Base-by-base conservation (phyloP, 2,888 invertebrate genomes). In the Thymelicus sylvestris region DNA sequence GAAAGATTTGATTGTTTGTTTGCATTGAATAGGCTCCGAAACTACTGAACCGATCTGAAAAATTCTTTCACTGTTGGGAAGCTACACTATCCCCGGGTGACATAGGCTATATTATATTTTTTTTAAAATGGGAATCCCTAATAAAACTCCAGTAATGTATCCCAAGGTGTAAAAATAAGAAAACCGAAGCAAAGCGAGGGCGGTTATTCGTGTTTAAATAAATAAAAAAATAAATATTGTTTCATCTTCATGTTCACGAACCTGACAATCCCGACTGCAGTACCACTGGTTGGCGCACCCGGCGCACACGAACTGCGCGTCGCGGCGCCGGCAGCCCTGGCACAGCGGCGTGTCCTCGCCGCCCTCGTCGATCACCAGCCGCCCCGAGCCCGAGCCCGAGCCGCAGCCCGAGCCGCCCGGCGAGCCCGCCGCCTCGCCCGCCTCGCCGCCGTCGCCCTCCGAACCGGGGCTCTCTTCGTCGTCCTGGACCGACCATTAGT, bases 211-310 rank as follows among this genome's bases (percentile, higher is more conserved):
- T 19, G 19, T 19, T 19, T 19, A 19, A 19, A 19, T 19, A 31
- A 31, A 31, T 31, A 31, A 31, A 2, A 2, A 31, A 31, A 31
- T 19, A 31, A 31, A 31, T 31, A 31, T 31, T 31, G 31, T 31
- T 31, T 31, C 3, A 31, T 31, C 2, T 31, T 5, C 3, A 31
- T 31, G 4, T 31, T 5, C 31, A 31, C 31, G 2, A 31, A 98
- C 98, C 96, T 98, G 98, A 87, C 98, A 98, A 76, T 97, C 97
- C 69, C 97, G 95, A 84, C 97, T 98, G 95, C 98, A 98, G 89
- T 98, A 98, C 98, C 98, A 98, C 92, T 98, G 98, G 91, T 97
- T 97, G 77, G 97, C 97, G 87, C 98, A 98, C 65, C 97, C 97
- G 60, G 97, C 97, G 86, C 98, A 98, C 59, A 97, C 97, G 84